These are phyloP conservation scores for Polyergus mexicanus DNA, from an alignment of 1,140 invertebrate species.

Conservation along the genomic window DNA sequence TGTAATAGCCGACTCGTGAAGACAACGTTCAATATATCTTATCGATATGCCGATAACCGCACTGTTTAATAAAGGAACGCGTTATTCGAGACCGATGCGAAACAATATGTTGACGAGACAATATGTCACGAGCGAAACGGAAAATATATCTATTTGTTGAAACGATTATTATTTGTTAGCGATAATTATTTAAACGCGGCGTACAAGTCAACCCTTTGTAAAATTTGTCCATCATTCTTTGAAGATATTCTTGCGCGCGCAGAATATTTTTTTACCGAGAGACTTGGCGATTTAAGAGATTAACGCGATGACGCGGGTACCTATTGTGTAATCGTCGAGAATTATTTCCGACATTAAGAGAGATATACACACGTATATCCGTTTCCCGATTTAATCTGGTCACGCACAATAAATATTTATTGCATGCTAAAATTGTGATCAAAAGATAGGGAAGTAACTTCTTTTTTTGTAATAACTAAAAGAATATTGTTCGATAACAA, in stretches of 20 bases:
- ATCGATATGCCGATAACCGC: slow-evolving; percentile 39
- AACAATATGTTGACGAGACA: neutral
- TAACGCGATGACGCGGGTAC: slow-evolving; percentile 11
- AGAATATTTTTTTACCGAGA: slow-evolving; percentile 54
- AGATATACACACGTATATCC: neutral
- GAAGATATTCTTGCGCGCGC: slow-evolving; percentile 51
- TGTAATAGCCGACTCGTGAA: neutral
- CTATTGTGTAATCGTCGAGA: slow-evolving; percentile 23
- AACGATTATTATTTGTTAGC: slow-evolving; percentile 40
- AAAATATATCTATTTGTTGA: slow-evolving; percentile 35
- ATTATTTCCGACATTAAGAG: slow-evolving; percentile 28
- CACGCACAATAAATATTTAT: slow-evolving; percentile 44
- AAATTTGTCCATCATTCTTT: slow-evolving; percentile 40
- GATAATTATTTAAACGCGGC: slow-evolving; percentile 37
- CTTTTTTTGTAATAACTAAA: neutral
- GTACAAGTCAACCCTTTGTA: slow-evolving; percentile 14
- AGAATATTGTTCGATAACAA: neutral
- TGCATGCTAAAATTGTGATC: neutral
- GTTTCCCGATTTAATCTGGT: slow-evolving; percentile 40
- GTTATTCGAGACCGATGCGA: slow-evolving; percentile 31
- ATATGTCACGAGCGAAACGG: slow-evolving; percentile 2
- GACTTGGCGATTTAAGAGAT: slow-evolving; percentile 19
- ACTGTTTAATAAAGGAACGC: neutral
- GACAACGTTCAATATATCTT: slow-evolving; percentile 46
- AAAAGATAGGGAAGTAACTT: neutral